Evolutionary conservation across 2,888 invertebrate species (phyloP), one percentile per base, ranked within the genome.

Genomic region (Acanthococcus lagerstroemiae): DNA sequence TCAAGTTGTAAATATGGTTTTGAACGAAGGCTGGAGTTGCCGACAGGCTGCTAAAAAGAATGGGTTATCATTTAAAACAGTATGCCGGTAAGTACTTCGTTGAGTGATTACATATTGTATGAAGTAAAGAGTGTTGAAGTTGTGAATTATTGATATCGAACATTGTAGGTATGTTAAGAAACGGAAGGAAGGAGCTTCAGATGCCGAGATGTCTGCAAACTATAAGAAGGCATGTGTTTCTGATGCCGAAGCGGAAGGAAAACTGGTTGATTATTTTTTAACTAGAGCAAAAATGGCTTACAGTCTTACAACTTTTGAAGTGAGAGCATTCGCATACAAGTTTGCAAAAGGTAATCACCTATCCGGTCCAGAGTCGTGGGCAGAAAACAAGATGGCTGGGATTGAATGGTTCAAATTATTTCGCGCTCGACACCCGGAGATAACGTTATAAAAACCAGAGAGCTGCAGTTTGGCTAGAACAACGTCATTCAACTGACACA

Each of bases 401-500:
- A 54, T 44, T n/a, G 65, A 69, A n/a, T 69, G 70, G 67, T 9
- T 65, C 6, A 45, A 52, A 15, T 25, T 45, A 15, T 70, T 69
- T 26, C 54, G 50, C 56, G 57, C 58, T 2, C 37, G 66, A 26
- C 25, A 67, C 57, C 50, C 55, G 5, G 26, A 54, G 15, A 17
- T 70, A 12, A 55, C 26, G 37, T 45, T 70, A 4, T n/a, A 67
- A 22, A 55, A 52, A 21, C 58, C 69, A 19, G 69, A 70, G 54
- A 55, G 50, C n/a, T 69, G 65, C 25, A 69, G 69, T 52, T 48
- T 69, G 21, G 21, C 65, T 21, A 30, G 67, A 6, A 54, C 60
- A n/a, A 55, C 58, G 9, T 58, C 60, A 25, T 69, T 69, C 50
- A 69, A 69, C 25, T 25, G 25, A n/a, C 67, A 68, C 52, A 69